Base-by-base conservation (phyloP, 2,113 vertebrate genomes). In the Otus sunia region DNA sequence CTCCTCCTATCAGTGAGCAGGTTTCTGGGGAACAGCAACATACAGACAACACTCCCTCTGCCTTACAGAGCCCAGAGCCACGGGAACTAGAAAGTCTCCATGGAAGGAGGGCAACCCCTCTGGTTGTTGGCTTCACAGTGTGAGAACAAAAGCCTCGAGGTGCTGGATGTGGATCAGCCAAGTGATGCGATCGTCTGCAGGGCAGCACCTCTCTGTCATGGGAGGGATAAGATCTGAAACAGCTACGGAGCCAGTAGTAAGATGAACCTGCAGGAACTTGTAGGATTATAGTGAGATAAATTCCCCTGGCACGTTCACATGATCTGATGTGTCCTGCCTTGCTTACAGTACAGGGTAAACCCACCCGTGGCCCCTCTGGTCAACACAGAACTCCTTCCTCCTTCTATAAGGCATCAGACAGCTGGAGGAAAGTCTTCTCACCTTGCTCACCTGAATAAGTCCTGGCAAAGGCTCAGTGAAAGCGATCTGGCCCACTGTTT, bases 51-150 rank as follows among this genome's bases (percentile, higher is more conserved):
- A 6, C 12, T 7, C 9, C 55, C 56, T 34, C 56, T 34, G 73
- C 72, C 39, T 11, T 15, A 11, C 68, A 83, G 41, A 74, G 39
- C 71, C 55, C 76, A 53, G 72, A 23, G 6, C 25, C 26, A 6
- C 10, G 15, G 53, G 27, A 49, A 25, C 29, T 18, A 15, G 59
- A n/a, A 7, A 45, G 41, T 6, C 52, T 10, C 27, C 0, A 0
- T 1, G 52, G 77, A 19, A 87, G 50, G 29, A 62, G 34, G 30
- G 36, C 69, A 50, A 43, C 7, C 39, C 18, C 41, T 2, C 58
- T 32, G 53, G 25, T 1, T 55, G 21, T 8, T 45, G 78, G 68
- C 43, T 50, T 60, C 14, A 11, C 2, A 2, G 60, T 11, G 34
- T 55, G 53, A 11, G 53, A 14, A 16, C 50, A 18, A 25, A 27